These are phyloP conservation scores for Pocillopora verrucosa DNA, from an alignment of 64 coral and sea anemone genomes.

Conservation along the genomic window DNA sequence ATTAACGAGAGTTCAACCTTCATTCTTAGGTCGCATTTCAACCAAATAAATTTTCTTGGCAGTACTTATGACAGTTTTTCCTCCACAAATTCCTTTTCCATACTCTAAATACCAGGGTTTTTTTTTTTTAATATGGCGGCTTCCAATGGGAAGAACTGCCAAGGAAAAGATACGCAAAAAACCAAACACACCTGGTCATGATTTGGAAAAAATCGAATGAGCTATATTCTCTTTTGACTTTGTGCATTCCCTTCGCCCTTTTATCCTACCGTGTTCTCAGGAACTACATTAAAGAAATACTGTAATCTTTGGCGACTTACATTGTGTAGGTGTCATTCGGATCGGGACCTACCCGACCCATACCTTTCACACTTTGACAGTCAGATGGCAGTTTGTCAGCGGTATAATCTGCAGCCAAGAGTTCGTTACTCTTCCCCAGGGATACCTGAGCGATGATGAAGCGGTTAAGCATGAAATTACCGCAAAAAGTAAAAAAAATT, in stretches of 20 bases:
- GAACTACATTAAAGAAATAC: not conserved
- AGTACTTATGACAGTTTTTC: too few relatives aligned
- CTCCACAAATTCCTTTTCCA: too few relatives aligned
- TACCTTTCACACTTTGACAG: slow-evolving; percentile 85
- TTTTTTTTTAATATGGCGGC: too few relatives aligned
- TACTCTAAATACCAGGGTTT: too few relatives aligned
- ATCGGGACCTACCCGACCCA: slow-evolving; percentile 79
- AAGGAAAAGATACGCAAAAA: too few relatives aligned
- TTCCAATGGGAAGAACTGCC: too few relatives aligned
- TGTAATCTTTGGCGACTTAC: slow-evolving; percentile 29
- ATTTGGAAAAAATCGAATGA: too few relatives aligned
- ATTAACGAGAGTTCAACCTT: not conserved
- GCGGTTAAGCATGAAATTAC: not conserved
- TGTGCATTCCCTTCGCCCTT: too few relatives aligned
- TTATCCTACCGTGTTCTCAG: not conserved
- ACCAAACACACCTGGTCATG: too few relatives aligned
- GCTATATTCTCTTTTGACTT: too few relatives aligned
- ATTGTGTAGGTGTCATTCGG: slow-evolving; percentile 52
- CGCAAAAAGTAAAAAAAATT: not conserved
- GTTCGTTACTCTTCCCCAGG: slow-evolving; percentile 79
- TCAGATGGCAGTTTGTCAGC: slow-evolving; percentile 66
- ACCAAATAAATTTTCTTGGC: too few relatives aligned
- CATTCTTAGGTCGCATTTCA: too few relatives aligned
- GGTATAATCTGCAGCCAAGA: slow-evolving; percentile 77
- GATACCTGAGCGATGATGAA: slow-evolving; percentile 60